phyloP scores from a whole-genome alignment of 2,888 invertebrate species.

The Limnephilus rhombicus region DNA sequence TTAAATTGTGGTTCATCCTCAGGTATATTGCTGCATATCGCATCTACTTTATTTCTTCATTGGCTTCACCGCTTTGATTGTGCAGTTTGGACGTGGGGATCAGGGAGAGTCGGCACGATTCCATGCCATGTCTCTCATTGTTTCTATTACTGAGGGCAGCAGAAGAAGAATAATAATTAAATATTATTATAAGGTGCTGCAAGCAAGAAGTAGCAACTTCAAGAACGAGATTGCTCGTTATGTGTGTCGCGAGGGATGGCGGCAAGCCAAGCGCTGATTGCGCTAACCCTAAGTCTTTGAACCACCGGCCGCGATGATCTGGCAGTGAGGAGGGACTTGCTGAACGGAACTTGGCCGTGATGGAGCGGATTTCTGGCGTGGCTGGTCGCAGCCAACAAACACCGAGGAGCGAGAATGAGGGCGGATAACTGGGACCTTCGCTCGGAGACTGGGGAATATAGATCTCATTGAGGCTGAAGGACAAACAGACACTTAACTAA shows the following conservation, averaged over 20 bases:
- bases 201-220: background rate
- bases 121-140: no score
- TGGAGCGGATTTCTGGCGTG: conserved; percentile 15
- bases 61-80: no score
- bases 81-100: no score
- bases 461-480: background rate
- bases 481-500: background rate
- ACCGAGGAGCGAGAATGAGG: conserved; percentile 3
- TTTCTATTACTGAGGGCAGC: no score
- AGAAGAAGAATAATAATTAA: background rate
- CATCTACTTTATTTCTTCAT: no score
- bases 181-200: background rate
- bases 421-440: conserved; percentile 4
- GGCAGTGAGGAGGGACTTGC: background rate
- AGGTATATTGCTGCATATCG: no score
- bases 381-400: background rate
- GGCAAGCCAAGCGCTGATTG: conserved; percentile 23
- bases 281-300: conserved; percentile 11
- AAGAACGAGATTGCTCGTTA: background rate
- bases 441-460: background rate
- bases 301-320: background rate
- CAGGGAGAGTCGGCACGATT: no score
- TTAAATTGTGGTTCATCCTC: no score
- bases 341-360: conserved; percentile 43
- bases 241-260: conserved; percentile 37